A percentile compares a stretch with the other conserved stretches of the same genome.
Evolutionary conservation across 2,797 vertebrate genomes (phyloP).

Genomic region (Discoglossus pictus): DNA sequence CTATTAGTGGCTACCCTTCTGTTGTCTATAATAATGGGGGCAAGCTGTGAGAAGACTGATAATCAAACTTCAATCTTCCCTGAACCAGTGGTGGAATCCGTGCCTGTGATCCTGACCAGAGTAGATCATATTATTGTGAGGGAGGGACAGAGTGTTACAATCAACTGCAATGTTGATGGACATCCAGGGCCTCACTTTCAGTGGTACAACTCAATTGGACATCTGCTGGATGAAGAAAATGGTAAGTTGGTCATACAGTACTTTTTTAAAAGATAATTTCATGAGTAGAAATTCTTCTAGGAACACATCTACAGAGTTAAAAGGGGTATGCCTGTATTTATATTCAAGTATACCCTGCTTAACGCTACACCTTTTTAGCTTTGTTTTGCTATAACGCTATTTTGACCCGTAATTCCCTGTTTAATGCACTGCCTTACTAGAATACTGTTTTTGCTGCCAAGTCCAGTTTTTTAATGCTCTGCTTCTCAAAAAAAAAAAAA

Average conservation of each 20-base stretch:
- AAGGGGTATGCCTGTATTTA: too few species aligned
- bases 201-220: constrained; percentile 93
- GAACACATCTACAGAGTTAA: too few species aligned
- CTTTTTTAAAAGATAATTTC: too few species aligned
- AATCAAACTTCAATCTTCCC: constrained; percentile 72
- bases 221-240: constrained; percentile 73
- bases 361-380: too few species aligned
- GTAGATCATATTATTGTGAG: constrained; percentile 88
- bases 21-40: constrained; percentile 65
- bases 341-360: too few species aligned
- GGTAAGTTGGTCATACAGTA: constrained; percentile 68
- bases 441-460: too few species aligned
- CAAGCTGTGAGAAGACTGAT: constrained; percentile 59
- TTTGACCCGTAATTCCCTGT: too few species aligned
- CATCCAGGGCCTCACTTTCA: constrained; percentile 82
- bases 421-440: too few species aligned
- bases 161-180: constrained; percentile 90
- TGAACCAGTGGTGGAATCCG: constrained; percentile 61
- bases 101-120: constrained; percentile 74
- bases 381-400: too few species aligned
- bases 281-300: too few species aligned
- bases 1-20: constrained; percentile 71
- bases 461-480: too few species aligned
- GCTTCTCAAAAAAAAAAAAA: too few species aligned
- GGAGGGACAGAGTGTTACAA: constrained; percentile 89